Evolutionary conservation across 2,113 vertebrate species (phyloP), one percentile per base, ranked within the genome.

Genomic region (Notiomystis cincta): DNA sequence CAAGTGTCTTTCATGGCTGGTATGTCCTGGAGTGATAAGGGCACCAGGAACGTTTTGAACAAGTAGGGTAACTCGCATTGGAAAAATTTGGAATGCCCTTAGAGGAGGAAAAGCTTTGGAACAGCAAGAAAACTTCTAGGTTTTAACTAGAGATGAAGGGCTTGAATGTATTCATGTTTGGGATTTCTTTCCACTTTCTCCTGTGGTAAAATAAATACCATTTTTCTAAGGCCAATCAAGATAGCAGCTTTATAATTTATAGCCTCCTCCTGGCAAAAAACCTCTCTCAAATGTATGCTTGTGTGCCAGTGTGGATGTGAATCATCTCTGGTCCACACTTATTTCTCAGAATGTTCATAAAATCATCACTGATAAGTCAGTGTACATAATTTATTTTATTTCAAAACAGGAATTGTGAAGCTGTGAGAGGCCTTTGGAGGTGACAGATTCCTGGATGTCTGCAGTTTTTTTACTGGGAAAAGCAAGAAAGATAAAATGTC

Each of bases 181-280:
- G 10, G 5, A 6, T 60, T 66, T 47, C 47, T 87, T 54, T 15
- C 20, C 31, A 31, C 20, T 58, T 66, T 47, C 31, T 78, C 57
- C 42, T 77, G 30, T 30, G 23, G 21, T 89, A 91, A 85, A 96
- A 90, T 69, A 95, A 95, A 95, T n/a, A 65, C 3, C 1, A 24
- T 91, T 94, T 93, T 91, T 86, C 86, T 76, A 79, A 96, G 53
- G 33, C 64, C 13, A 90, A 48, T 40, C 48, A 65, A 87, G 96
- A 95, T 80, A 94, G 20, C 31, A 56, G 56, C 30, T 84, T 35
- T 76, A 44, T 56, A 76, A 91, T 95, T 95, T 89, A 91, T 77
- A 57, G 30, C 9, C 45, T 91, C 3, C 27, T 87, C 24, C 22
- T 65, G 54, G 38, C 35, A 73, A 76, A 87, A 72, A 77, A 27